Base-by-base conservation (phyloP, 2,888 invertebrate genomes). In the Caenorhabditis zanzibari region DNA sequence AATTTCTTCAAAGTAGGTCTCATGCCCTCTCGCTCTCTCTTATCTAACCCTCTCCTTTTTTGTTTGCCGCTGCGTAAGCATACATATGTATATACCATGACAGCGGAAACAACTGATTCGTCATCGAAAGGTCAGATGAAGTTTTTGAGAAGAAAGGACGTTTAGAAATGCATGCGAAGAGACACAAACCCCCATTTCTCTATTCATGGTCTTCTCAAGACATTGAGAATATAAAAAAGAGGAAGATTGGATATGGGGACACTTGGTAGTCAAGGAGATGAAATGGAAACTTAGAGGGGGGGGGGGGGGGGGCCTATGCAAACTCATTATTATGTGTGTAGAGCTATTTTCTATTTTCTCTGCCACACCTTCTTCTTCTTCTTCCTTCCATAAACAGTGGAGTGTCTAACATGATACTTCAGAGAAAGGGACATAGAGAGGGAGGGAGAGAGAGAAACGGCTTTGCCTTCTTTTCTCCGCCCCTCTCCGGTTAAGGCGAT, bases 401-500 rank as follows among this genome's bases (percentile, higher is more conserved):
- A 47, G 59, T 77, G 77, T 69, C 69, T 77, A 47, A 77, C 79
- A 79, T 79, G 79, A 79, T 71, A 79, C 79, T 79, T 71, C 54
- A 61, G 54, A 49, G 66, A 54, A 19, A 28, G 38, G 7, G 44
- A n/a, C 5, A n/a, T 41, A 38, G 35, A 41, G 38, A 56, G 35
- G 28, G 44, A 22, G 24, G 24, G 14, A 24, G 12, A 22, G 4
- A 14, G 52, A 38, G 59, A 6, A 35, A 14, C 59, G 38, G 14
- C 24, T 52, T 47, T 28, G n/a, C 32, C 54, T 35, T 47, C 32
- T 19, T 41, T 41, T 28, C 24, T 24, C 56, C 56, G 5, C 28
- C 59, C 38, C 72, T 44, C n/a, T 59, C 79, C 79, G 49, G 79
- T 79, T 79, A 79, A 79, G 79, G 79, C 79, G 71, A 79, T 79